Evolutionary conservation across 1,140 invertebrate species (phyloP).

Genomic region (Triops cancriformis): DNA sequence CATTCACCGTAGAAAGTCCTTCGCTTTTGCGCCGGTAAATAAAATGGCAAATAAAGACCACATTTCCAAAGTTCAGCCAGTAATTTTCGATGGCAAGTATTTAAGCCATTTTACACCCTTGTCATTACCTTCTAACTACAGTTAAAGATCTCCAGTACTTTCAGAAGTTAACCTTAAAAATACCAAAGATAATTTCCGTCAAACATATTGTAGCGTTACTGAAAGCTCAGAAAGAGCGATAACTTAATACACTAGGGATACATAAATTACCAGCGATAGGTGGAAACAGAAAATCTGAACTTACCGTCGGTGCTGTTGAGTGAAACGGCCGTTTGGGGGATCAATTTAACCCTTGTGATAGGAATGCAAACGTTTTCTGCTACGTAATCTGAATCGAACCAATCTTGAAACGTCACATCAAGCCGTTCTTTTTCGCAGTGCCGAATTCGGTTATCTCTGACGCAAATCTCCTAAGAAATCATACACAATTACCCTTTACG

Average conservation of each 20-base stretch:
- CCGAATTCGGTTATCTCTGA: constrained; percentile 16
- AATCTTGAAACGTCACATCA: constrained; percentile 58
- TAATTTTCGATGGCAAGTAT: not conserved
- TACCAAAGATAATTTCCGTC: too few species aligned
- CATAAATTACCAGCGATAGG: too few species aligned
- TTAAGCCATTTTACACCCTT: too few species aligned
- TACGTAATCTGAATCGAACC: constrained; percentile 67
- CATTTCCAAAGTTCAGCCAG: not conserved
- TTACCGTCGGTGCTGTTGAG: constrained; percentile 46
- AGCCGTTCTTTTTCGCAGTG: constrained; percentile 31
- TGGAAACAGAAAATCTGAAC: too few species aligned
- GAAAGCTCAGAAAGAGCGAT: too few species aligned
- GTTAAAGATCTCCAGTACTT: too few species aligned
- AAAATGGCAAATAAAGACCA: not conserved
- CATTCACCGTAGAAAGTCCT: too few species aligned
- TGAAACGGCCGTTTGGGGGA: constrained; percentile 48
- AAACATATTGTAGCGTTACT: too few species aligned
- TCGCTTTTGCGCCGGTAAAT: not conserved
- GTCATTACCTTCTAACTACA: too few species aligned
- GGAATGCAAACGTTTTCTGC: constrained; percentile 67
- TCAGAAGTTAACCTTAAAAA: too few species aligned
- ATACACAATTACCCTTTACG: too few species aligned
- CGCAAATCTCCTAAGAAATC: constrained; percentile 20
- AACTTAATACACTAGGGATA: too few species aligned
- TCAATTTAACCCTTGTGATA: constrained; percentile 54